These are phyloP conservation scores for Eutrigla gurnardus DNA, from an alignment of 2,797 vertebrate species.

Conservation along the genomic window DNA sequence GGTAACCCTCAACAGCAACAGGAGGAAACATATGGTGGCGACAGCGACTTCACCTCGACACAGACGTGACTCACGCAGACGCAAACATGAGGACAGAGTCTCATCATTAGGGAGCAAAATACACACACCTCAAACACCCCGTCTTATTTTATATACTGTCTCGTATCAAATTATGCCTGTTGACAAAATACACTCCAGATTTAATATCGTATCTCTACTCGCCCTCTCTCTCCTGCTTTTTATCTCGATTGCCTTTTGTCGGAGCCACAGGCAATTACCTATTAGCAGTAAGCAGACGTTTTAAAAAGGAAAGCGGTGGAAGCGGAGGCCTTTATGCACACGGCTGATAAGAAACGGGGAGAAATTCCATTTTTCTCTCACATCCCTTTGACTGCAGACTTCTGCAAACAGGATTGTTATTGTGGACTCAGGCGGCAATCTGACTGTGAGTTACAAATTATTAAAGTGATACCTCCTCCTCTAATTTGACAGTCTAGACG, in stretches of 20 bases:
- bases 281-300: conserved; percentile 66
- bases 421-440: conserved; percentile 43
- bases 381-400: conserved; percentile 35
- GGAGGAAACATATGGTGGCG: conserved; percentile 64
- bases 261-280: conserved; percentile 77
- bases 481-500: conserved; percentile 29
- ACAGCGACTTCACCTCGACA: conserved; percentile 28
- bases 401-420: conserved; percentile 44
- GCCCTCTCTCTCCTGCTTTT: conserved; percentile 8
- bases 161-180: conserved; percentile 65
- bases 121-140: conserved; percentile 31
- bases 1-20: conserved; percentile 63
- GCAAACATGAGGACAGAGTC: conserved; percentile 3
- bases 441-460: conserved; percentile 37
- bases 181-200: conserved; percentile 68
- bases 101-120: background rate
- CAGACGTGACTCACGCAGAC: conserved; percentile 33
- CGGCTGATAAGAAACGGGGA: conserved; percentile 76
- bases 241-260: conserved; percentile 59
- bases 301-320: conserved; percentile 53
- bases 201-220: conserved; percentile 48
- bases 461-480: conserved; percentile 37
- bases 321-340: conserved; percentile 78
- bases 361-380: conserved; percentile 63
- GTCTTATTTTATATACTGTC: conserved; percentile 5